These are phyloP conservation scores for Catharus fuscescens DNA, from an alignment of 2,113 vertebrate species.

Conservation along the genomic window DNA sequence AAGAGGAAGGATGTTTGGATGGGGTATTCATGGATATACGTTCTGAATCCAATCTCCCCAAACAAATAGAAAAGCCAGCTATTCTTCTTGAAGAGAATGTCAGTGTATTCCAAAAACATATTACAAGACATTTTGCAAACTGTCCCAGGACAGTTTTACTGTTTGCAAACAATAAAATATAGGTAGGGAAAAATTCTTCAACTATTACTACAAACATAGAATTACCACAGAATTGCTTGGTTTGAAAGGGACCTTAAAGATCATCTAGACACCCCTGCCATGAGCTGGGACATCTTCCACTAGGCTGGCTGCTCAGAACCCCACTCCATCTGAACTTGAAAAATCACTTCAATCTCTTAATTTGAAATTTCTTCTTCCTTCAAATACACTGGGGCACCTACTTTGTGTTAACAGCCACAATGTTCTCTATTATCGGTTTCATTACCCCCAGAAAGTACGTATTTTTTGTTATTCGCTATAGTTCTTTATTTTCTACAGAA, in stretches of 20 bases:
- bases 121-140: not conserved
- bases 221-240: not conserved
- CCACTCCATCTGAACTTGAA: not conserved
- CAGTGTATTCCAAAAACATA: not conserved
- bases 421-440: not conserved
- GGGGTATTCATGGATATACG: not conserved
- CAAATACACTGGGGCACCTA: fast-evolving
- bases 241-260: not conserved
- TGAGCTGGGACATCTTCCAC: not conserved
- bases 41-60: not conserved
- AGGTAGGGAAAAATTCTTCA: not conserved
- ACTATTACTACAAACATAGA: not conserved
- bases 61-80: not conserved
- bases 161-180: not conserved
- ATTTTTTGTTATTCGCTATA: not conserved
- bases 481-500: not conserved
- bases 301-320: not conserved
- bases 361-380: not conserved
- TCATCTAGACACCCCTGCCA: not conserved
- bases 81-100: not conserved
- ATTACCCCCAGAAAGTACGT: not conserved
- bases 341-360: not conserved
- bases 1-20: not conserved
- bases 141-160: not conserved
- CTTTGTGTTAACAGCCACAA: not conserved